Evolutionary conservation across 2,888 invertebrate species (phyloP), one percentile per base, ranked within the genome.

Genomic region (Brachypterus glaber): DNA sequence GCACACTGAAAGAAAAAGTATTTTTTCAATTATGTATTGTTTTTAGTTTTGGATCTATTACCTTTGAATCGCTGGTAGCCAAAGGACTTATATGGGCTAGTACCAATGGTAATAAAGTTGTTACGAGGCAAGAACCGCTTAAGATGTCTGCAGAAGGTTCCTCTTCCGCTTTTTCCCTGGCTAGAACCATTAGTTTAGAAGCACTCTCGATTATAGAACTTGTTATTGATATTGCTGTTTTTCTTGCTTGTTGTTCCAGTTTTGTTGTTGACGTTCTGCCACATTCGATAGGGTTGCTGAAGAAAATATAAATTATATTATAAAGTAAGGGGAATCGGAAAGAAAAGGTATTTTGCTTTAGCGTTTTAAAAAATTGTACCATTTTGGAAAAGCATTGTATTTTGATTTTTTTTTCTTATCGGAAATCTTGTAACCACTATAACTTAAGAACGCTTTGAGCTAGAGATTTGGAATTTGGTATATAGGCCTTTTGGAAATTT

Each of bases 61-160:
- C 87, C 71, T 82, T 78, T 1, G 91, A 84, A 66, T 93, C 92
- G 36, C 82, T 82, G 8, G 77, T 74, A 5, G 79, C 81, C 25
- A 88, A 73, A 12, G 89, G 86, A 45, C 83, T 82, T 35, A 93
- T 77, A 55, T 90, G 87, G 4, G 91, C 88, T 55, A 91, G 72
- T 11, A 88, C 79, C 43, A 87, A 71, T 1, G 93, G 93, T 50
- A 95, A 63, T 30, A 95, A 70, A 1, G 82, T 85, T 24, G 77
- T 87, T 57, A 84, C 60, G 26, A 78, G 64, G 44, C 72, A 71
- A 2, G 80, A 75, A 26, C 69, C 67, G 30, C 75, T 73, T 18
- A 82, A 59, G 31, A 77, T 71, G 46, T 72, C 71, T 25, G 66
- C 63, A 2, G 71, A 65, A 12, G 68, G 62, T 25, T 71, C 62